These are phyloP conservation scores for Ridgeia piscesae DNA, from an alignment of 1,140 invertebrate genomes.

Conservation along the genomic window DNA sequence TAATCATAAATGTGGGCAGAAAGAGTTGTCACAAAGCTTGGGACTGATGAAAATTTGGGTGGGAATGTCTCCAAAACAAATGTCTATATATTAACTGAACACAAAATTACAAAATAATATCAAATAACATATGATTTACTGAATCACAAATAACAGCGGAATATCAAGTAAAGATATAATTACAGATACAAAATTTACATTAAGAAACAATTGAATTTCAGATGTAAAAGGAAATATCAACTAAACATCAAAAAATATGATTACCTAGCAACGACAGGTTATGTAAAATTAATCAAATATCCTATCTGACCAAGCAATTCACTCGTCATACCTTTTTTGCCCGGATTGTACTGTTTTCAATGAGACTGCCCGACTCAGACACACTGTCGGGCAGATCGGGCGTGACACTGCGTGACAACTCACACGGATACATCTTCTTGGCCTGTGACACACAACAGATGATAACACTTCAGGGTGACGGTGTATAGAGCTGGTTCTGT, in stretches of 20 bases:
- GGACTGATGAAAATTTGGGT: too few relatives aligned
- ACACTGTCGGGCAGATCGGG: constrained; percentile 54
- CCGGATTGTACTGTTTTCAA: constrained; percentile 20
- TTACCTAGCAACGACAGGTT: neutral
- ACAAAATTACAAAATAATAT: neutral
- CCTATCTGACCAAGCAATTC: too few relatives aligned
- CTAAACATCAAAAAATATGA: neutral
- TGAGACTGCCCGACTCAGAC: constrained; percentile 44
- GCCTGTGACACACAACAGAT: constrained; percentile 55
- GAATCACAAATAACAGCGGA: neutral
- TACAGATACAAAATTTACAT: neutral
- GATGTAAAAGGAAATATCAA: neutral
- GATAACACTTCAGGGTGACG: neutral
- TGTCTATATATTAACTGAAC: too few relatives aligned
- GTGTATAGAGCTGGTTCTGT: too few relatives aligned
- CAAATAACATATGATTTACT: neutral
- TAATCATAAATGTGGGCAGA: too few relatives aligned
- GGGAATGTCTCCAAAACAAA: too few relatives aligned
- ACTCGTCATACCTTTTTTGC: constrained; percentile 19
- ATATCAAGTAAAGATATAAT: neutral
- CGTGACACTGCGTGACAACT: constrained; percentile 45
- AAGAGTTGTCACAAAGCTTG: too few relatives aligned
- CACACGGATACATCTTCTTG: constrained; percentile 66
- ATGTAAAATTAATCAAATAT: neutral
- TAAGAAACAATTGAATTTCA: neutral